Conservation (phyloP, 1,140 invertebrate genomes). For the Melipona quadrifasciata region DNA sequence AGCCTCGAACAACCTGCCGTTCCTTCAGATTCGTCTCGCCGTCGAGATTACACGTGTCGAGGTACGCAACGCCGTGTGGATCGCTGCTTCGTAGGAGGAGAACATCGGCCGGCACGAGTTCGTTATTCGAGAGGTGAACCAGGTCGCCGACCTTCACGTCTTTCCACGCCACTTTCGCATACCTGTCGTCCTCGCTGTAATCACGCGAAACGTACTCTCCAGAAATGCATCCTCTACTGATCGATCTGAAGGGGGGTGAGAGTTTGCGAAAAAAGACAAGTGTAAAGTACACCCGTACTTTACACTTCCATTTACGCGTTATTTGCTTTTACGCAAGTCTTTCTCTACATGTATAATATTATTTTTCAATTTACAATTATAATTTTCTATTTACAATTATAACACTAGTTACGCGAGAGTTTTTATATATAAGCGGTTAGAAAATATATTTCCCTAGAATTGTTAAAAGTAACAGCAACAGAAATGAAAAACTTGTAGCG, state of each 20-base stretch:
- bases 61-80: slow-evolving; percentile 96
- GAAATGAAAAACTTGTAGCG: no score
- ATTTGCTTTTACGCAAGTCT: no score
- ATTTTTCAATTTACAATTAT: no score
- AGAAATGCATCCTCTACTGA: not conserved
- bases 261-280: no score
- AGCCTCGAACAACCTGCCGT: slow-evolving; percentile 90
- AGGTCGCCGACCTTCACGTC: slow-evolving; percentile 96
- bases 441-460: no score
- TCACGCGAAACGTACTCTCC: slow-evolving; percentile 13
- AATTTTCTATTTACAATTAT: no score
- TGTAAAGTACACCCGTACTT: not conserved
- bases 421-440: no score
- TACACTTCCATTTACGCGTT: not conserved
- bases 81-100: slow-evolving; percentile 95
- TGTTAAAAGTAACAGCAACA: no score
- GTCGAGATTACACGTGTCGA: slow-evolving; percentile 98
- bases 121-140: slow-evolving; percentile 97
- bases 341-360: no score
- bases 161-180: slow-evolving; percentile 94
- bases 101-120: slow-evolving; percentile 97
- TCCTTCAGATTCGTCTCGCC: slow-evolving; percentile 99
- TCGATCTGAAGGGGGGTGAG: not conserved
- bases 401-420: no score
- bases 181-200: slow-evolving; percentile 90